These are phyloP conservation scores for Centrocercus urophasianus DNA, from an alignment of 2,113 vertebrate genomes.

Conservation along the genomic window DNA sequence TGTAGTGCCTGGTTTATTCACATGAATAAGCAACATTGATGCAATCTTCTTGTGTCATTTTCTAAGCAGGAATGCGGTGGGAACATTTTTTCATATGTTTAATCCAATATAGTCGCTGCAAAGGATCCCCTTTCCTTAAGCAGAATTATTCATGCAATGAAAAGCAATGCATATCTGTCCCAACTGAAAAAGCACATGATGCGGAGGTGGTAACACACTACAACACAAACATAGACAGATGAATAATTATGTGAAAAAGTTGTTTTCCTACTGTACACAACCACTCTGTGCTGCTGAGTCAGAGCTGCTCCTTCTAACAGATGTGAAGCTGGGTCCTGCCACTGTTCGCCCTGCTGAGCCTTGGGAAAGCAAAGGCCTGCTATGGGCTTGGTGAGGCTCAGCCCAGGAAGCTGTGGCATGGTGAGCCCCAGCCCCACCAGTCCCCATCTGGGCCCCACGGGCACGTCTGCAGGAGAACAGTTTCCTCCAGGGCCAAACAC, in stretches of 20 bases:
- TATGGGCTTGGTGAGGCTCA: neutral
- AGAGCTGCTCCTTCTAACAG: neutral
- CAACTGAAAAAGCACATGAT: conserved; percentile 32
- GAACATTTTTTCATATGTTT: neutral
- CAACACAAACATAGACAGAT: conserved; percentile 29
- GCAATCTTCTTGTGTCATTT: neutral
- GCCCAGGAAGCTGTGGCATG: neutral
- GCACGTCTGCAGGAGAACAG: conserved; percentile 17
- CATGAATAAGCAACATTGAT: neutral
- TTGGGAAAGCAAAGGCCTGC: neutral
- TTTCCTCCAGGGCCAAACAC: conserved; percentile 21
- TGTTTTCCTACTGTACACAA: neutral
- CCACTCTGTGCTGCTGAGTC: conserved; percentile 17
- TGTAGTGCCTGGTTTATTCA: neutral
- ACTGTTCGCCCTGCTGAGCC: neutral
- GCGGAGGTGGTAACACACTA: neutral
- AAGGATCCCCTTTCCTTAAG: conserved; percentile 1
- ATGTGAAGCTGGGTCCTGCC: neutral
- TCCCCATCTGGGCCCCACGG: neutral
- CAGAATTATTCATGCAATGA: neutral
- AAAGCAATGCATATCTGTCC: neutral
- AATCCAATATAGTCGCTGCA: neutral
- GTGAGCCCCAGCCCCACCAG: neutral
- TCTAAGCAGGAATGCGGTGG: neutral
- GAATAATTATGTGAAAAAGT: conserved; percentile 3